Evolutionary conservation across 2,113 vertebrate genomes (phyloP).

Genomic region (Bettongia penicillata): DNA sequence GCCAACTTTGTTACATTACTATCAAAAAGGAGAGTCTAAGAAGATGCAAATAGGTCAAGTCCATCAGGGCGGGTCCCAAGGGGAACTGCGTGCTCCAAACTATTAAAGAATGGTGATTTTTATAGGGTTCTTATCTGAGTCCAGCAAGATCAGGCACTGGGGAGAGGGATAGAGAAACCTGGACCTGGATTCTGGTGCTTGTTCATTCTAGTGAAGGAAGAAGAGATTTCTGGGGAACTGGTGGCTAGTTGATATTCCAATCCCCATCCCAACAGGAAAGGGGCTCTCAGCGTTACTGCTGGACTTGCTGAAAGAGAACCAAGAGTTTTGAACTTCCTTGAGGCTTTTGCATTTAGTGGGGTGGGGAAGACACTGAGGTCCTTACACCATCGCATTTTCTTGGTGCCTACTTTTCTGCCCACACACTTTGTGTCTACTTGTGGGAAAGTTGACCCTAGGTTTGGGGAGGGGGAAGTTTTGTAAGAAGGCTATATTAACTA

Average conservation of each 20-base stretch:
- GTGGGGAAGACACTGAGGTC: neutral
- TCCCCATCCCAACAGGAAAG: neutral
- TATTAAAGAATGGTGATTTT: neutral
- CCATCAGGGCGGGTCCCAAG: neutral
- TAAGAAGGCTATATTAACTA: neutral
- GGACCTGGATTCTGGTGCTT: neutral
- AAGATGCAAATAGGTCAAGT: neutral
- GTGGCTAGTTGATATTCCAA: neutral
- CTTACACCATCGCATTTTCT: neutral
- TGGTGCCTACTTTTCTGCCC: neutral
- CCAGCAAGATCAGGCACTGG: neutral
- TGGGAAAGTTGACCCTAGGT: neutral
- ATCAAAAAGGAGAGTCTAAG: neutral
- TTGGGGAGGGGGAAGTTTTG: neutral
- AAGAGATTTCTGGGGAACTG: neutral
- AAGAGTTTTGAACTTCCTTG: neutral
- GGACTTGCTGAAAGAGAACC: neutral
- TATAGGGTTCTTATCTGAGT: neutral
- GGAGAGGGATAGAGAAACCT: neutral
- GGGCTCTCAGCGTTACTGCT: too few species aligned
- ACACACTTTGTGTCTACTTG: neutral
- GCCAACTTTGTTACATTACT: neutral
- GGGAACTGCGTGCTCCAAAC: neutral
- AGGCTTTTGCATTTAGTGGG: neutral
- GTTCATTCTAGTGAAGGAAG: neutral